Percentiles rank a stretch among this genome's conserved stretches.
phyloP scores from a whole-genome alignment of 2,888 invertebrate genomes.

The Thera obeliscata region DNA sequence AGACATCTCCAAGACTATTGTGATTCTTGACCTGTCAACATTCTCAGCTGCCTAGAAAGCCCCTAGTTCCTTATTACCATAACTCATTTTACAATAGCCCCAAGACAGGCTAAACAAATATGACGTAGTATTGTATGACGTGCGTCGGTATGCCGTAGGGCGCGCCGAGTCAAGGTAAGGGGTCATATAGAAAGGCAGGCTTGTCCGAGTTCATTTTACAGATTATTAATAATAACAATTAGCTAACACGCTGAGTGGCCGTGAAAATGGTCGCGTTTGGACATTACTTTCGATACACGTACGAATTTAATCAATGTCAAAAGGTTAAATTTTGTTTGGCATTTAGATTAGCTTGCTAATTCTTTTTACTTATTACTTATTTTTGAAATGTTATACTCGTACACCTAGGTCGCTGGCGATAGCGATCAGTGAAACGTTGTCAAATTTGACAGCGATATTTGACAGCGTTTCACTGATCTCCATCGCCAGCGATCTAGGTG shows the following conservation, averaged over 20 bases:
- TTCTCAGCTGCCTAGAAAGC: conserved; percentile 32
- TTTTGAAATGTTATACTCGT: too few relatives aligned
- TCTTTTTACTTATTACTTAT: too few relatives aligned
- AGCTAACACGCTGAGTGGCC: conserved; percentile 34
- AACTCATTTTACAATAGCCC: conserved; percentile 36
- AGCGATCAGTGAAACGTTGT: too few relatives aligned
- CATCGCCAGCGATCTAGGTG: too few relatives aligned
- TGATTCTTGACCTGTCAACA: conserved; percentile 30
- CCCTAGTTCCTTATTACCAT: conserved; percentile 30
- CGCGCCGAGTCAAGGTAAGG: conserved; percentile 81
- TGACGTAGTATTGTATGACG: conserved; percentile 62
- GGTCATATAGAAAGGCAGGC: conserved; percentile 79
- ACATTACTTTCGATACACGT: conserved; percentile 18
- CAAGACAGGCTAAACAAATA: conserved; percentile 33
- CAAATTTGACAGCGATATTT: too few relatives aligned
- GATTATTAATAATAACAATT: conserved; percentile 41
- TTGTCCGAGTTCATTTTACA: conserved; percentile 41
- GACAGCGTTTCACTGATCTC: too few relatives aligned
- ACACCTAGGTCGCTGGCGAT: too few relatives aligned
- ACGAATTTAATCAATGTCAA: conserved; percentile 13
- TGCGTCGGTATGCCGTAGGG: conserved; percentile 72
- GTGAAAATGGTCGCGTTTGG: conserved; percentile 37
- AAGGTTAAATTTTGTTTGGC: not conserved
- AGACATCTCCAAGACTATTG: conserved; percentile 14
- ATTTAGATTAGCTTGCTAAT: not conserved